Base-by-base conservation (phyloP, 2,113 vertebrate genomes). In the Gnathonemus echidnorhynchus region DNA sequence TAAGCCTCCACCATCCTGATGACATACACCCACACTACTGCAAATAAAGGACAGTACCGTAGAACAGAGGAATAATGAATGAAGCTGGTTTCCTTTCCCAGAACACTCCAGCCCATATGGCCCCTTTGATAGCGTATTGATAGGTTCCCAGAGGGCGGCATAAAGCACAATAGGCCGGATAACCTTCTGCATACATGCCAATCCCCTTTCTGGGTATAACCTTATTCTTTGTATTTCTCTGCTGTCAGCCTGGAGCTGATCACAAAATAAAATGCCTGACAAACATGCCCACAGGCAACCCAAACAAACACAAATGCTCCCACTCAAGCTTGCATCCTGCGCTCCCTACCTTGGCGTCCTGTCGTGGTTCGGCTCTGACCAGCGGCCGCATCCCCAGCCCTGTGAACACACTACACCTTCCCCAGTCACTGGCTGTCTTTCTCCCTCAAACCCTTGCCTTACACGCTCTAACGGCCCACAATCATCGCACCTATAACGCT, bases 401-500 rank as follows among this genome's bases (percentile, higher is more conserved):
- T 35, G 85, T 48, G 83, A 85, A 31, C 48, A 50, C n/a, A 48
- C 85, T 27, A 17, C 46, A 9, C 85, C 83, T 85, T 31, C 10
- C 85, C 24, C 11, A n/a, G 48, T 15, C 19, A 3, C 86, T 17
- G 10, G 5, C 27, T 17, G n/a, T n/a, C 49, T 39, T 27, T 19
- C 31, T 9, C 46, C 5, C 42, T n/a, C 13, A 49, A 45, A 88
- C 24, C 31, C 52, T 85, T 11, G 1, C 7, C 50, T 35, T 2
- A 52, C 31, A 56, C 8, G 13, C 53, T 8, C 49, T 31, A 90
- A 92, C 45, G 91, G 77, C 35, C 53, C 53, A 62, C 89, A 88
- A 88, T 83, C 87, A 88, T 86, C 87, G 88, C 90, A 91, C 87
- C 88, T 24, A 7, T 27, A 42, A 24, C 11, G 89, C 84, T 53